Evolutionary conservation across 2,113 vertebrate genomes (phyloP), one percentile per base, ranked within the genome.

Genomic region (Austrofundulus limnaeus): DNA sequence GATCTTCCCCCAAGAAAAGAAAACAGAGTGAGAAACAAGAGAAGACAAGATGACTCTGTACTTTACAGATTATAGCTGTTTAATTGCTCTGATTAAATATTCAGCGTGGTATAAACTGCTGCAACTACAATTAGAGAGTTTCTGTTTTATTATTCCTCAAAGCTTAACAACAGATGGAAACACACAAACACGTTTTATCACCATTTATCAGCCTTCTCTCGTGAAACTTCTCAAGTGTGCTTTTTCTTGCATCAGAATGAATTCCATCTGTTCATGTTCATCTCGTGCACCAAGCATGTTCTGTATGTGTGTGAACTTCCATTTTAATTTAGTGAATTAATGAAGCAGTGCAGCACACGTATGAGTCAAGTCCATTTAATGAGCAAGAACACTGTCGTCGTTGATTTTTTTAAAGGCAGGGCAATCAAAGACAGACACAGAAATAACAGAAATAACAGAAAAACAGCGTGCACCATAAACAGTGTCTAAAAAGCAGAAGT

Each of bases 71-170:
- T 46, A 46, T 50, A n/a, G 21, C 48, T 63, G 54, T 13, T 64
- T 73, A 67, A 79, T 66, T 54, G 42, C 19, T 37, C 39, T 64
- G 19, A 74, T 77, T n/a, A 72, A 82, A 85, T 82, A 85, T 80
- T 80, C 47, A 79, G 20, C 15, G 0, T 38, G 55, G 54, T 65
- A 56, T 56, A 70, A 78, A 66, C 73, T 71, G 39, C 51, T 76
- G 57, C 70, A 73, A 79, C 47, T 47, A 68, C 49, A 64, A 41
- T 72, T 23, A 41, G 56, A 28, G 28, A 28, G 28, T 28, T 4
- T 70, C n/a, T 57, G 28, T 47, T 58, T 20, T 64, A 50, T 14
- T 65, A 64, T 46, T 48, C 28, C 56, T 19, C 31, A 60, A 7
- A 62, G 21, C 47, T 77, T 69, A 75, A 81, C 78, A 75, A 77